Base-by-base conservation (phyloP, 2,113 vertebrate species). In the Furnarius figulus region DNA sequence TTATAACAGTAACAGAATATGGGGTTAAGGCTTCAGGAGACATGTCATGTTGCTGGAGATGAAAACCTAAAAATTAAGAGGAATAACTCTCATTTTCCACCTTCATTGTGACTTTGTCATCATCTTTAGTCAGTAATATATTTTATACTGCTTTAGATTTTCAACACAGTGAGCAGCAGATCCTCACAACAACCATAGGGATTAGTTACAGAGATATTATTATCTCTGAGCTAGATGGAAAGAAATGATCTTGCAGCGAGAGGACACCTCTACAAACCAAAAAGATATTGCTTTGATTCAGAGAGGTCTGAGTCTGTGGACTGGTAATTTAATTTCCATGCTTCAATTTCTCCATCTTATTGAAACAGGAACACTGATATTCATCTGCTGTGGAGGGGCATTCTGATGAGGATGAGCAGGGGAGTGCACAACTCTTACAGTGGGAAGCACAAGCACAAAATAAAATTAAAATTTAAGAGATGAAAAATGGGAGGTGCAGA, bases 271-370 rank as follows among this genome's bases (percentile, higher is more conserved):
- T 63, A 71, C 78, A 90, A 96, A 91, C 75, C 22, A 55, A 75
- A 80, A 95, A 85, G 55, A 53, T 92, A 96, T 93, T 93, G 79
- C 68, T 97, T 93, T 92, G 79, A 81, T 86, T 92, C 85, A 89
- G 77, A 81, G 52, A 85, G 40, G 66, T 63, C 89, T 92, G 77
- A 92, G 80, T 76, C 56, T 7, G 9, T 49, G 80, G 76, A 81
- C 40, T 53, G 66, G 73, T 73, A 89, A 95, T 95, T 96, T 93
- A 87, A 90, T 94, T 95, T 95, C 88, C 56, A 71, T 92, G 79
- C 80, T 96, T 95, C 92, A 72, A 61, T 97, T 93, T 97, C 88
- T 93, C 61, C 40, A 53, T 81, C 66, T 85, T 96, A 89, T 73
- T 85, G 90, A 82, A 95, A 76, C 28, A 78, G 83, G 83, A 94